Evolutionary conservation across 2,113 vertebrate species (phyloP).

Genomic region (Psettodes erumei): DNA sequence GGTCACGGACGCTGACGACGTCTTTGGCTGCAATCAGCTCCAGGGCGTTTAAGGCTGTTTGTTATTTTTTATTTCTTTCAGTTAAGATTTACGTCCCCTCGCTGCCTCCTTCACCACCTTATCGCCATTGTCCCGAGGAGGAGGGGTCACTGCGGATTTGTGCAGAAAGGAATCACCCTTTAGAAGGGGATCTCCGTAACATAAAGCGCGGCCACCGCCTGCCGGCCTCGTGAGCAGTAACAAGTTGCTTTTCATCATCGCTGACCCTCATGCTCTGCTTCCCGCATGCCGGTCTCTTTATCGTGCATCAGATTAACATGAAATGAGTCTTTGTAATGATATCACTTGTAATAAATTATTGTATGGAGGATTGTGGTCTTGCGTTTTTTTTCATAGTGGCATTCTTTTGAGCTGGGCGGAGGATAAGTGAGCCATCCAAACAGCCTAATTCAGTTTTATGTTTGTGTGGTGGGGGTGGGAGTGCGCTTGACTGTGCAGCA

Average conservation of each 20-base stretch:
- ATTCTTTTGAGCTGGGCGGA: constrained; percentile 28
- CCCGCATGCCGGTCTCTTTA: constrained; percentile 11
- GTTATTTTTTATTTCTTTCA: constrained; percentile 8
- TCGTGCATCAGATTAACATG: constrained; percentile 49
- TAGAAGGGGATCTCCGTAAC: constrained; percentile 19
- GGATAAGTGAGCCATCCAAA: constrained; percentile 43
- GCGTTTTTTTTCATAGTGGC: constrained; percentile 28
- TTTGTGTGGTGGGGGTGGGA: constrained; percentile 30
- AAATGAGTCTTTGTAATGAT: constrained; percentile 44
- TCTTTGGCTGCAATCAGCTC: constrained; percentile 13
- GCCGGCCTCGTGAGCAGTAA: constrained; percentile 16
- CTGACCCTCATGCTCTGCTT: constrained; percentile 33
- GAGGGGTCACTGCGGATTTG: constrained; percentile 54
- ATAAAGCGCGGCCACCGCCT: background rate
- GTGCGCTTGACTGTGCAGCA: constrained; percentile 41
- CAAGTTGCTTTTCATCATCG: constrained; percentile 28
- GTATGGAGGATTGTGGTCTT: constrained; percentile 6
- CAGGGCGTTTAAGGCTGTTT: constrained; percentile 5
- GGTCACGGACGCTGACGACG: constrained; percentile 16
- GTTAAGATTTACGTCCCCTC: constrained; percentile 32
- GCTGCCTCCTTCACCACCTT: background rate
- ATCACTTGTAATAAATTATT: constrained; percentile 40
- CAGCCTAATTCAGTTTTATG: constrained; percentile 34
- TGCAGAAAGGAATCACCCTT: constrained; percentile 43
- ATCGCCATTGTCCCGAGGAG: constrained; percentile 43